A percentile compares a stretch with the other conserved stretches of the same genome.
phyloP scores from a whole-genome alignment of 2,888 invertebrate species.

The Pocota personata region DNA sequence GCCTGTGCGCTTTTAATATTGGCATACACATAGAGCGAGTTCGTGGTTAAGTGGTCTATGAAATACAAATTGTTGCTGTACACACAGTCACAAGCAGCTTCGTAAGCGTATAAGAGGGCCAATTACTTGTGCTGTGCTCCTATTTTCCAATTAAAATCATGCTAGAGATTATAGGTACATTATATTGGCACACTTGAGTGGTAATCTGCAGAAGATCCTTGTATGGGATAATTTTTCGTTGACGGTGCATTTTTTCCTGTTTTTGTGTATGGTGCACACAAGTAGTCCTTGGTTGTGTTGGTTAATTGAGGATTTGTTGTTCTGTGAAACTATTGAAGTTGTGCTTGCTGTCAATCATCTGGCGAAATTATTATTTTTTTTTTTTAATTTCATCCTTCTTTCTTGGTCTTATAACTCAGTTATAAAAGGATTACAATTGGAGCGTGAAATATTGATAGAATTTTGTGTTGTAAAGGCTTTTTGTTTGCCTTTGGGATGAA shows the following conservation, averaged over 20 bases:
- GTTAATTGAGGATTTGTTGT: conserved; percentile 62
- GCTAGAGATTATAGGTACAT: conserved; percentile 64
- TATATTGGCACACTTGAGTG: conserved; percentile 71
- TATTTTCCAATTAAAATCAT: conserved; percentile 69
- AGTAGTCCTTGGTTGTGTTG: conserved; percentile 43
- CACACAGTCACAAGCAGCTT: conserved; percentile 23
- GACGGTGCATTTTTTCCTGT: conserved; percentile 31
- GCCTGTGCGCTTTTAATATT: conserved; percentile 42
- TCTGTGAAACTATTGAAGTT: conserved; percentile 31
- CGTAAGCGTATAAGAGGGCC: conserved; percentile 58
- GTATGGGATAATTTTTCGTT: conserved; percentile 53
- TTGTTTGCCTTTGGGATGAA: conserved; percentile 28
- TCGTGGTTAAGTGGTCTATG: conserved; percentile 68
- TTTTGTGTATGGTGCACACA: conserved; percentile 2
- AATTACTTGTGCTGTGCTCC: conserved; percentile 66
- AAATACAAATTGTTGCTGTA: conserved; percentile 70
- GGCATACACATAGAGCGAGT: conserved; percentile 37
- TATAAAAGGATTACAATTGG: conserved; percentile 68
- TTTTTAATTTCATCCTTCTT: conserved; percentile 31
- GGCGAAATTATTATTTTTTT: conserved; percentile 39
- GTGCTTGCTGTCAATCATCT: conserved; percentile 66
- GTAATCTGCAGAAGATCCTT: conserved; percentile 61
- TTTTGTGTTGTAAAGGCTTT: conserved; percentile 24
- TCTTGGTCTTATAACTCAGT: conserved; percentile 24
- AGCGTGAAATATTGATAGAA: conserved; percentile 69